A percentile compares a stretch with the other conserved stretches of the same genome.
Evolutionary conservation across 2,797 vertebrate genomes (phyloP).

Genomic region (Carduelis carduelis): DNA sequence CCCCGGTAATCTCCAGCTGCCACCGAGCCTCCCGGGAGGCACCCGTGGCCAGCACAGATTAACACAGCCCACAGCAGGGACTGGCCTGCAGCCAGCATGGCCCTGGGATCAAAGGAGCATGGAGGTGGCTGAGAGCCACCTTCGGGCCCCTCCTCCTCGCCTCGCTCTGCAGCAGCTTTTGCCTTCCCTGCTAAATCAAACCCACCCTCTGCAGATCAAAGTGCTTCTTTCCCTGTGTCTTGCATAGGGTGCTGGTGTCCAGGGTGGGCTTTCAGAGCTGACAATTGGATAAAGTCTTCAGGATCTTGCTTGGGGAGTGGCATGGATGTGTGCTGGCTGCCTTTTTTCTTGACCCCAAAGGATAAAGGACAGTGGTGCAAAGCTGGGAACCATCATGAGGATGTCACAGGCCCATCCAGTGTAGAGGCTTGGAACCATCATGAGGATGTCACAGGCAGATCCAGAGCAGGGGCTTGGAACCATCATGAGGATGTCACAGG

Average conservation of each 20-base stretch:
- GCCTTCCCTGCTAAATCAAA: not conserved
- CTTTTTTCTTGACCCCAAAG: not conserved
- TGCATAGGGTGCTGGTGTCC: fast-evolving
- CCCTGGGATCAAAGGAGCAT: not conserved
- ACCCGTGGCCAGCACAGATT: constrained; percentile 1
- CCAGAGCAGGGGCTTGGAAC: not conserved
- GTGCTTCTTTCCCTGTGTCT: fast-evolving
- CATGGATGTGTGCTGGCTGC: fast-evolving
- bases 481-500: too few relatives aligned
- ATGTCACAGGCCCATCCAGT: too few relatives aligned
- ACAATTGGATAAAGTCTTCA: not conserved
- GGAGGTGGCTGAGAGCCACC: constrained; percentile 38
- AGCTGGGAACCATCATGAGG: not conserved
- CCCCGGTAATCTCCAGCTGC: constrained; percentile 46
- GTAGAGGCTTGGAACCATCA: too few relatives aligned
- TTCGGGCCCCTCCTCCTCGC: not conserved
- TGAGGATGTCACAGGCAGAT: too few relatives aligned
- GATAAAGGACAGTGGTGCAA: fast-evolving
- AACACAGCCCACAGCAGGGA: constrained; percentile 19
- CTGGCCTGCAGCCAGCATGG: constrained; percentile 1
- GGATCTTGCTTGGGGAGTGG: fast-evolving
- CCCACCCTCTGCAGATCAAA: not conserved
- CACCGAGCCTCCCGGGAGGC: constrained; percentile 11
- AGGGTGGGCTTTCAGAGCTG: not conserved
- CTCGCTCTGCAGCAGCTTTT: not conserved